Evolutionary conservation across 1,140 invertebrate species (phyloP).

Genomic region (Tetramorium parvispinum): DNA sequence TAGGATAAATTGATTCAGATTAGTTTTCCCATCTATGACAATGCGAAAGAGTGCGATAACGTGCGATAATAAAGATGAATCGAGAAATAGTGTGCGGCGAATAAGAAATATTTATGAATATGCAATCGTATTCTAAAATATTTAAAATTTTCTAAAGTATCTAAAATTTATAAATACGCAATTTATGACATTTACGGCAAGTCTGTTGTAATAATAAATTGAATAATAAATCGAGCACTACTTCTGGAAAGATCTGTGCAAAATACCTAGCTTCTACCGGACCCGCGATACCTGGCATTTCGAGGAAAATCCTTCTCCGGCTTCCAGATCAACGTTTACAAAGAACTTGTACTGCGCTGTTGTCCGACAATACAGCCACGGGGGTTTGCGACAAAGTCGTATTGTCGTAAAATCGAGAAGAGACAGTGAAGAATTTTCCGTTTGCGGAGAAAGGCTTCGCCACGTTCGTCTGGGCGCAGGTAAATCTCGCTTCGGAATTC

Average conservation of each 20-base stretch:
- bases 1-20: constrained; percentile 17
- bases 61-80: neutral
- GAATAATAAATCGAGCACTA: neutral
- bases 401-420: neutral
- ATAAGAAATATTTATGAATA: neutral
- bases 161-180: neutral
- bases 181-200: neutral
- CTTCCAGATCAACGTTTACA: neutral
- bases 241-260: neutral
- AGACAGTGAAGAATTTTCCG: constrained; percentile 17
- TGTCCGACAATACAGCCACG: neutral
- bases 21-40: neutral
- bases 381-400: neutral
- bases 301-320: constrained; percentile 3
- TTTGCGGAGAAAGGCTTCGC: neutral
- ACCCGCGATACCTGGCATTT: neutral
- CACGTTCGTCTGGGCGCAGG: neutral
- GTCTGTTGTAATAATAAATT: neutral
- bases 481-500: neutral
- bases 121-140: neutral
- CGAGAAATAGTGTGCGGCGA: neutral
- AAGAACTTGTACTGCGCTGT: neutral
- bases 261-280: neutral
- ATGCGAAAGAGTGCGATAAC: neutral
- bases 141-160: neutral